A percentile compares a stretch with the other conserved stretches of the same genome.
Evolutionary conservation across 2,797 vertebrate species (phyloP).

Genomic region (Phaenicophaeus curvirostris): DNA sequence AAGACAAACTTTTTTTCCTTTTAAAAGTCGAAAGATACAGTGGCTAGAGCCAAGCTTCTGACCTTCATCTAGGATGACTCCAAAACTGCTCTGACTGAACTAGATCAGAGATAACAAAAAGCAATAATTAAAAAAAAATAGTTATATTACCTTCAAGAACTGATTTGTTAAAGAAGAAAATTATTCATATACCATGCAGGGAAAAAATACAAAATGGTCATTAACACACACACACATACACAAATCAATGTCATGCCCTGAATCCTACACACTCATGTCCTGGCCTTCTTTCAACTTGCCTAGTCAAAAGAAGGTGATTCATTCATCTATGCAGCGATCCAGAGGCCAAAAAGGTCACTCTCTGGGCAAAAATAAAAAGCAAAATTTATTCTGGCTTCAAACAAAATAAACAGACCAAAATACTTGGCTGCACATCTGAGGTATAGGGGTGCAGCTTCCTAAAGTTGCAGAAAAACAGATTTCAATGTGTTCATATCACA

Average conservation of each 20-base stretch:
- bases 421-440: no score
- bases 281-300: no score
- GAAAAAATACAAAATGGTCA: neutral
- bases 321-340: no score
- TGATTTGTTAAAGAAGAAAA: neutral
- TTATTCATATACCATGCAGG: neutral
- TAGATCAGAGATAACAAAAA: neutral
- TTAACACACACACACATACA: neutral
- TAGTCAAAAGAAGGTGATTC: no score
- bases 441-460: no score
- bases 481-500: no score
- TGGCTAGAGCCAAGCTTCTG: neutral
- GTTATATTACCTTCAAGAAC: neutral
- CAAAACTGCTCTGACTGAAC: neutral
- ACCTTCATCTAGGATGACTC: neutral
- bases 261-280: no score
- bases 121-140: neutral
- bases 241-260: neutral
- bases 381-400: no score
- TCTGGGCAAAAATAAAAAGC: no score
- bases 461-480: no score
- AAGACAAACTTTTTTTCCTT: neutral
- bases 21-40: neutral
- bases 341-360: no score
- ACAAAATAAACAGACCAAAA: no score